These are phyloP conservation scores for Plectrocnemia conspersa DNA, from an alignment of 1,140 invertebrate genomes.

Conservation along the genomic window DNA sequence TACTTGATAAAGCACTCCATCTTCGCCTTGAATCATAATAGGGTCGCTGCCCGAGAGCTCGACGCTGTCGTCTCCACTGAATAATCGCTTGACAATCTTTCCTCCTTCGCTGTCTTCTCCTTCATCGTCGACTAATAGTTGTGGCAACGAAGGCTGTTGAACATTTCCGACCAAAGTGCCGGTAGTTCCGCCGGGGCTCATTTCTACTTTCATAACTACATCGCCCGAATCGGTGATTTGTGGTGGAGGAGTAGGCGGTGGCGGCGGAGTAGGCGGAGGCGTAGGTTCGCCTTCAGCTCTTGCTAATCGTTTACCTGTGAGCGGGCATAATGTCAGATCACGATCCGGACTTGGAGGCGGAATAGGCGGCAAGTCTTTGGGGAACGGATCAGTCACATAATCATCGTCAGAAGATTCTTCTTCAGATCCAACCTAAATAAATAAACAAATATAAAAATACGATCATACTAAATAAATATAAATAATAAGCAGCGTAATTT, in stretches of 20 bases:
- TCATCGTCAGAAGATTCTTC: slow-evolving; percentile 30
- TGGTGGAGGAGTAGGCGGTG: slow-evolving; percentile 41
- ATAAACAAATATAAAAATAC: not conserved
- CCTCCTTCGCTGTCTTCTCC: slow-evolving; percentile 46
- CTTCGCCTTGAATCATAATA: slow-evolving; percentile 62
- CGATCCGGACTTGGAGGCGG: slow-evolving; percentile 62
- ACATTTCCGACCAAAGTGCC: slow-evolving; percentile 55
- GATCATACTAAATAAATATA: not conserved
- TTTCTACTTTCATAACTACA: slow-evolving; percentile 52
- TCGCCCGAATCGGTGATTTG: slow-evolving; percentile 33
- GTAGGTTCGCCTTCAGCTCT: slow-evolving; percentile 63
- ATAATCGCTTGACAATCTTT: slow-evolving; percentile 45
- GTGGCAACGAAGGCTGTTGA: slow-evolving; percentile 46
- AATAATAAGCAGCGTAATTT: not conserved
- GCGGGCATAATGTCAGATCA: slow-evolving; percentile 63
- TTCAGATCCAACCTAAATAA: slow-evolving; percentile 14
- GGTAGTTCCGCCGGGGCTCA: slow-evolving; percentile 63
- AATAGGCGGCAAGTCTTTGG: slow-evolving; percentile 54
- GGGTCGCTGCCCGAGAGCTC: slow-evolving; percentile 49
- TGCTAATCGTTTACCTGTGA: slow-evolving; percentile 63
- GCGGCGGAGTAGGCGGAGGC: slow-evolving; percentile 44
- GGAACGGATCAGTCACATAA: slow-evolving; percentile 53
- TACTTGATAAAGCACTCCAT: slow-evolving; percentile 61
- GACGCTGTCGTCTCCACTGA: slow-evolving; percentile 41
- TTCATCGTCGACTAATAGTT: slow-evolving; percentile 48